Evolutionary conservation across 2,888 invertebrate species (phyloP).

Genomic region (Pammene aurita): DNA sequence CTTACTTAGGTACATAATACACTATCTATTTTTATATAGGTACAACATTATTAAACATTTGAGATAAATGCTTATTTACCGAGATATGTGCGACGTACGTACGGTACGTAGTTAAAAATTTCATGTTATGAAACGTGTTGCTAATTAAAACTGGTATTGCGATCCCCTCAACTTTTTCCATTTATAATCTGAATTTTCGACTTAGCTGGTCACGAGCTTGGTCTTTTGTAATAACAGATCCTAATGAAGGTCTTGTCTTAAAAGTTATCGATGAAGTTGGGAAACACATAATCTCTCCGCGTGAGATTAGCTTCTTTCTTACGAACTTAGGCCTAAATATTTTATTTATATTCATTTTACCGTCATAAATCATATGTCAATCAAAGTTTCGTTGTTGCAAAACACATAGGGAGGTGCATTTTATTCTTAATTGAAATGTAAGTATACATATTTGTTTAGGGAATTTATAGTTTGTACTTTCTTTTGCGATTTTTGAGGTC

Average conservation of each 20-base stretch:
- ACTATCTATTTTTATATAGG: not conserved
- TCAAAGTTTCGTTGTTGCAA: no score
- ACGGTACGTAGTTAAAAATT: conserved; percentile 3
- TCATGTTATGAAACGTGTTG: conserved; percentile 22
- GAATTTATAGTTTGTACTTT: no score
- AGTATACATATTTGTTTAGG: no score
- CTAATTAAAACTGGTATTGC: conserved; percentile 14
- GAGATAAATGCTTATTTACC: not conserved
- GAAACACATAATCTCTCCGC: conserved; percentile 4
- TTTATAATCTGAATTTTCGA: conserved; percentile 49
- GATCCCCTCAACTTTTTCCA: conserved; percentile 49
- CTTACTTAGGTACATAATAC: not conserved
- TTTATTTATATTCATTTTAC: no score
- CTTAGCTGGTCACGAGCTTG: conserved; percentile 31
- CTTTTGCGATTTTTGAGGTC: no score
- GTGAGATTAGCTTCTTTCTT: conserved; percentile 10
- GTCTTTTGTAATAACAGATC: conserved; percentile 38
- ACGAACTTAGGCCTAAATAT: not conserved
- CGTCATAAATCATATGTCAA: no score
- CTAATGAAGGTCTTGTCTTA: conserved; percentile 44
- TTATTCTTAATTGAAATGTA: no score
- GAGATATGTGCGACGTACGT: no score
- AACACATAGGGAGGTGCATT: no score
- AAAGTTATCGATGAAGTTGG: conserved; percentile 34
- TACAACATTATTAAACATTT: not conserved